phyloP scores from a whole-genome alignment of 2,797 vertebrate species.

The Bradypodion ventrale region DNA sequence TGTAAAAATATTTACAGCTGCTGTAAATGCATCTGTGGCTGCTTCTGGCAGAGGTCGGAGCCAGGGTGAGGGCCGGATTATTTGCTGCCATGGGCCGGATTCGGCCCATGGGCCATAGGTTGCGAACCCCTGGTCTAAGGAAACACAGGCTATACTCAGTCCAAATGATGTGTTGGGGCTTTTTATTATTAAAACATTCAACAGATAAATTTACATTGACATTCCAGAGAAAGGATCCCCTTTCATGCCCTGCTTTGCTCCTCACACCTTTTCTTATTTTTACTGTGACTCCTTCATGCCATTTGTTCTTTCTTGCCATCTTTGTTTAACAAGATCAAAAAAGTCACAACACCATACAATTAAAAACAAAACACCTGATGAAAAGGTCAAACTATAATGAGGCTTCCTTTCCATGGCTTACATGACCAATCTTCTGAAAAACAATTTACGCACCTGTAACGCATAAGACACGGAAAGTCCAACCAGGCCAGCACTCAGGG shows the following conservation, averaged over 20 bases:
- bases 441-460: slow-evolving; percentile 81
- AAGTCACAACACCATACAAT: neutral
- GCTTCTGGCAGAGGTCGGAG: too few species aligned
- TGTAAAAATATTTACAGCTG: too few species aligned
- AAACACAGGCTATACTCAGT: neutral
- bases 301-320: too few species aligned
- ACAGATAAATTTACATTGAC: neutral
- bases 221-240: neutral
- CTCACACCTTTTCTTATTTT: neutral
- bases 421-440: neutral
- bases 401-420: neutral
- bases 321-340: neutral
- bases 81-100: too few species aligned
- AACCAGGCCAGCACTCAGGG: slow-evolving; percentile 86
- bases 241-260: neutral
- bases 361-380: slow-evolving; percentile 8
- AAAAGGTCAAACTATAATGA: slow-evolving; percentile 1
- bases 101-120: too few species aligned
- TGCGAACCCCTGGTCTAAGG: too few species aligned
- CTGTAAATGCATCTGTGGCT: too few species aligned
- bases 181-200: neutral
- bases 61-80: too few species aligned
- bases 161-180: neutral
- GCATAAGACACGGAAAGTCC: slow-evolving; percentile 96
- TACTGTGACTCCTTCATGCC: neutral